These are phyloP conservation scores for Thunnus albacares DNA, from an alignment of 2,797 vertebrate species.

Conservation along the genomic window DNA sequence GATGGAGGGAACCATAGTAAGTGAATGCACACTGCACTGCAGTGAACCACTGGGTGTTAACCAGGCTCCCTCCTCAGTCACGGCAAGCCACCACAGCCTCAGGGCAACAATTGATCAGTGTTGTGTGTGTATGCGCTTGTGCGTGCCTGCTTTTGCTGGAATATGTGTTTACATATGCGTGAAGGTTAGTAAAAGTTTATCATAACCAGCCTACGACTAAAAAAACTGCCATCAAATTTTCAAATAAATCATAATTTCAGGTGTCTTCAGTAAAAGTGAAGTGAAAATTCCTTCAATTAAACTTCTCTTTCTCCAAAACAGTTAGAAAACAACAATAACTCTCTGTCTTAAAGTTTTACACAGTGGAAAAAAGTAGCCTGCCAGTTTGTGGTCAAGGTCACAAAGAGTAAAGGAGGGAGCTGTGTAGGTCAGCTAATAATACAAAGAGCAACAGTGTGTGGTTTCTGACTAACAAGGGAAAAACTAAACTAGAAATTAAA, in stretches of 20 bases:
- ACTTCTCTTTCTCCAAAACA: no score
- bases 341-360: background rate
- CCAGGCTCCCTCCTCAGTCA: slow-evolving; percentile 71
- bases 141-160: slow-evolving; percentile 37
- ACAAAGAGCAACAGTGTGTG: background rate
- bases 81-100: slow-evolving; percentile 66
- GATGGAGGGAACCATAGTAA: slow-evolving; percentile 40
- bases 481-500: background rate
- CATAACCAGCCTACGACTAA: slow-evolving; percentile 1
- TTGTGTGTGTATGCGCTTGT: slow-evolving; percentile 42
- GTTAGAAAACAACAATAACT: background rate
- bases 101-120: slow-evolving; percentile 70
- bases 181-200: slow-evolving; percentile 28
- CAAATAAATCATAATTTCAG: background rate
- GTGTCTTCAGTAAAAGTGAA: background rate
- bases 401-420: background rate
- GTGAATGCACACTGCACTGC: slow-evolving; percentile 67
- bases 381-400: slow-evolving; percentile 47
- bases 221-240: background rate
- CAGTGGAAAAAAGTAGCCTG: background rate
- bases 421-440: slow-evolving; percentile 26
- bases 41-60: slow-evolving; percentile 72
- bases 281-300: background rate
- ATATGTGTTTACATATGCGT: slow-evolving; percentile 33
- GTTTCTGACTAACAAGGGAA: background rate